Base-by-base conservation (phyloP, 2,797 vertebrate genomes). In the Enteromius trimaculatus region DNA sequence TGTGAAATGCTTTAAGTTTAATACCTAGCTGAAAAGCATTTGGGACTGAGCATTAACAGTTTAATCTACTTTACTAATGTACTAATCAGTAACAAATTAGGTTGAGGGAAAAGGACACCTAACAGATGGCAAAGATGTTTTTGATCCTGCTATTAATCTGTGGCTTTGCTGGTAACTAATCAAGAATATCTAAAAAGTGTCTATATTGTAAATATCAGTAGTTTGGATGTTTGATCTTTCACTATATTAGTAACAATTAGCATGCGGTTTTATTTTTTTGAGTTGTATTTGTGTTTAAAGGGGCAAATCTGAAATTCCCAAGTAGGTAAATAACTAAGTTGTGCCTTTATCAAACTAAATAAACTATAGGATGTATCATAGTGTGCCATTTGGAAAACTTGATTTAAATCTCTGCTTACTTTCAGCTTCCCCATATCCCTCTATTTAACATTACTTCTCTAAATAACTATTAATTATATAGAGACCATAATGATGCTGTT, bases 31-130 rank as follows among this genome's bases (percentile, higher is more conserved):
- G n/a, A 11, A 29, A 80, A 80, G 34, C 51, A 68, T 92, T 88
- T 89, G 81, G 84, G 90, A 34, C 70, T 62, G 13, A 66, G 60
- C 77, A 64, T 72, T 84, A 87, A 86, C 84, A 66, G 26, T 69
- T 19, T 49, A 49, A 70, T 39, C 31, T 70, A n/a, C 70, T n/a
- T 65, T 82, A 86, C 86, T 88, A 88, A 87, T 84, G 68, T 68
- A 88, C 88, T 88, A 87, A 88, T 85, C 60, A 39, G 51, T 80
- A 71, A 84, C 58, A 13, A n/a, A 44, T 19, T 49, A 19, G 29
- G 49, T 37, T 66, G 10, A 66, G 26, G 39, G 51, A 31, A 58
- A n/a, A 74, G 34, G 4, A 77, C 77, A 7, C 68, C 81, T 83
- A 80, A 60, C 55, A 64, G n/a, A 74, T 82, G n/a, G 3, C 49